Evolutionary conservation across 2,797 vertebrate genomes (phyloP).

Genomic region (Sebastes oblongus): DNA sequence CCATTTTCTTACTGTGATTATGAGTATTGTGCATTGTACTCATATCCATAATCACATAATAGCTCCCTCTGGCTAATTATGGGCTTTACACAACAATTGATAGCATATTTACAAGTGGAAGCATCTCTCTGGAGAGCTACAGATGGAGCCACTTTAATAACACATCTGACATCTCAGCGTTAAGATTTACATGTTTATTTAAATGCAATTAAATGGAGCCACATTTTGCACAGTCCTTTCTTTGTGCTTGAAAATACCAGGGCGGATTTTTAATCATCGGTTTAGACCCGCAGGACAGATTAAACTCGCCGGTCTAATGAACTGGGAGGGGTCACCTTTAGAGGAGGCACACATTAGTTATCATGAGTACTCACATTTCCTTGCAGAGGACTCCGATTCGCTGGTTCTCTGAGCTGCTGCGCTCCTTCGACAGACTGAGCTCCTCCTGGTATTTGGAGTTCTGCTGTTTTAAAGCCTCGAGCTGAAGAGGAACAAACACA

Average conservation of each 20-base stretch:
- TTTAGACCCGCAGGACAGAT: background rate
- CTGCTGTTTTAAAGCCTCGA: conserved; percentile 90
- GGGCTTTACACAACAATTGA: conserved; percentile 22
- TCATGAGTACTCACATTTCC: conserved; percentile 88
- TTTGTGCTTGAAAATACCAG: background rate
- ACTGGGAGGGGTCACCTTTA: conserved; percentile 14
- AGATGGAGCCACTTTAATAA: background rate
- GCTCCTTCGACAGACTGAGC: conserved; percentile 85
- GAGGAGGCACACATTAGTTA: conserved; percentile 9
- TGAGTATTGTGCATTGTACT: conserved; percentile 4
- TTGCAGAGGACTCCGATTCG: conserved; percentile 86
- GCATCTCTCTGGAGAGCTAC: conserved; percentile 15
- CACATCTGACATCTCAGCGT: conserved; percentile 4
- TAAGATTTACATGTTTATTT: background rate
- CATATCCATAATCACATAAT: conserved; percentile 31
- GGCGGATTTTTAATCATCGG: background rate
- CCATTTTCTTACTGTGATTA: background rate
- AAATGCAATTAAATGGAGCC: background rate
- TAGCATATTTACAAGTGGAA: conserved; percentile 20
- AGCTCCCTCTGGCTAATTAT: conserved; percentile 24
- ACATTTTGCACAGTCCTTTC: background rate
- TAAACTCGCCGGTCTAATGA: background rate
- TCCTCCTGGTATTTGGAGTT: conserved; percentile 89
- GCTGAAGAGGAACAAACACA: conserved; percentile 70
- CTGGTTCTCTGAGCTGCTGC: conserved; percentile 84